These are phyloP conservation scores for Arrhopalites spinosus DNA, from an alignment of 2,888 invertebrate genomes.

Conservation along the genomic window DNA sequence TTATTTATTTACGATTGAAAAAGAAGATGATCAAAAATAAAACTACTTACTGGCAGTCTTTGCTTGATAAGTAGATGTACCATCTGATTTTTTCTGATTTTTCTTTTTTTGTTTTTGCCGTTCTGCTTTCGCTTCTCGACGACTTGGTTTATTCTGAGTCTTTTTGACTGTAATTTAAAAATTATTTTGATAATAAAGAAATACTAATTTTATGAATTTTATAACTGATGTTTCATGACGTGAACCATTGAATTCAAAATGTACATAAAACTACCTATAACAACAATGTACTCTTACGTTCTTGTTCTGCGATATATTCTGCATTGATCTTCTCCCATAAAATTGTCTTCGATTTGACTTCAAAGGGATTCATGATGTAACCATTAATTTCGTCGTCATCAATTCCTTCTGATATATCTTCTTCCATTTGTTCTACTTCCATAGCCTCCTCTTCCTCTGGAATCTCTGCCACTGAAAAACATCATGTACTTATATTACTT, in stretches of 20 bases:
- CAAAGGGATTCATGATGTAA: conserved; percentile 81
- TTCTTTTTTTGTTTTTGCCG: conserved; percentile 75
- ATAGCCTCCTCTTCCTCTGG: conserved; percentile 7
- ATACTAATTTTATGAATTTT: background rate
- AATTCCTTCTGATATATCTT: conserved; percentile 68
- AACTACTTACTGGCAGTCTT: conserved; percentile 60
- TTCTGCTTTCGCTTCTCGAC: conserved; percentile 85
- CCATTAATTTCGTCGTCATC: conserved; percentile 90
- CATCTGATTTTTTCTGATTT: conserved; percentile 61
- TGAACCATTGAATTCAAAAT: too few relatives aligned
- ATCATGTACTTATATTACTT: too few relatives aligned
- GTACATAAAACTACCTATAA: too few relatives aligned
- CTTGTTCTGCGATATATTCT: conserved; percentile 80
- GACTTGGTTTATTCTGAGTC: conserved; percentile 77
- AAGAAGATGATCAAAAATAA: conserved; percentile 24
- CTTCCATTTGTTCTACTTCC: conserved; percentile 25
- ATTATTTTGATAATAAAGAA: background rate
- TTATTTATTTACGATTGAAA: conserved; percentile 3
- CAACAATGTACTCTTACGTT: conserved; percentile 71
- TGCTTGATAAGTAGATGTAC: conserved; percentile 55
- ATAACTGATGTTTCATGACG: too few relatives aligned
- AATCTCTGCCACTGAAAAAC: background rate
- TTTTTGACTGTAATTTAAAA: conserved; percentile 70
- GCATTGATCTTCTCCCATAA: conserved; percentile 90
- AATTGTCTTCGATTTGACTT: conserved; percentile 77